A percentile compares a stretch with the other conserved stretches of the same genome.
phyloP scores from a whole-genome alignment of 2,888 invertebrate genomes.

The Osmoderma eremita region DNA sequence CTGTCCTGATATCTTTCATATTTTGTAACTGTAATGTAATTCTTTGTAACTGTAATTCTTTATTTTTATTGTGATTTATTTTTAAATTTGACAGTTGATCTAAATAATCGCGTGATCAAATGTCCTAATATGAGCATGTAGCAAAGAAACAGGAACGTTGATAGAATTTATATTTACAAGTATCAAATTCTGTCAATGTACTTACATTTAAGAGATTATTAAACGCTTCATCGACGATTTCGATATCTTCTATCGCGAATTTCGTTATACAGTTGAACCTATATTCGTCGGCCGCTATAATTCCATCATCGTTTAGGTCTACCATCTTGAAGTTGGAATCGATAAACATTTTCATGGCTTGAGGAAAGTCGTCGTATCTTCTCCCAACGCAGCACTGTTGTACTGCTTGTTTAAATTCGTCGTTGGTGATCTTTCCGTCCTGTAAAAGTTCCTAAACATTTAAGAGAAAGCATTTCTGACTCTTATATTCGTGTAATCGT shows the following conservation, averaged over 20 bases:
- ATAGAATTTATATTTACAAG: too few species aligned
- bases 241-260: conserved; percentile 81
- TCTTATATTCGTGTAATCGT: conserved; percentile 28
- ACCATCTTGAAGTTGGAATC: conserved; percentile 85
- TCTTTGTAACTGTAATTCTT: too few species aligned
- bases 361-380: conserved; percentile 81
- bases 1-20: conserved; percentile 10
- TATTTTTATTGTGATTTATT: too few species aligned
- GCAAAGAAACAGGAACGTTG: too few species aligned
- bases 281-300: conserved; percentile 82
- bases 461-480: conserved; percentile 34
- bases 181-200: conserved; percentile 51
- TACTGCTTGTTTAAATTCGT: conserved; percentile 84
- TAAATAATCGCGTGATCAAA: neutral
- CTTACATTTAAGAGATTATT: conserved; percentile 80
- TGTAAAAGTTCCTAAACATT: conserved; percentile 64
- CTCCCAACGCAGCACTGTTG: conserved; percentile 83
- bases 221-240: conserved; percentile 81
- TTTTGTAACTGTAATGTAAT: too few species aligned
- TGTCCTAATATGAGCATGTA: neutral
- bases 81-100: neutral
- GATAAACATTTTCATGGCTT: conserved; percentile 87
- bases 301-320: conserved; percentile 82
- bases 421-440: conserved; percentile 84
- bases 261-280: conserved; percentile 84